Conservation (phyloP, 2,888 invertebrate genomes). For the Dryocosmus kuriphilus region DNA sequence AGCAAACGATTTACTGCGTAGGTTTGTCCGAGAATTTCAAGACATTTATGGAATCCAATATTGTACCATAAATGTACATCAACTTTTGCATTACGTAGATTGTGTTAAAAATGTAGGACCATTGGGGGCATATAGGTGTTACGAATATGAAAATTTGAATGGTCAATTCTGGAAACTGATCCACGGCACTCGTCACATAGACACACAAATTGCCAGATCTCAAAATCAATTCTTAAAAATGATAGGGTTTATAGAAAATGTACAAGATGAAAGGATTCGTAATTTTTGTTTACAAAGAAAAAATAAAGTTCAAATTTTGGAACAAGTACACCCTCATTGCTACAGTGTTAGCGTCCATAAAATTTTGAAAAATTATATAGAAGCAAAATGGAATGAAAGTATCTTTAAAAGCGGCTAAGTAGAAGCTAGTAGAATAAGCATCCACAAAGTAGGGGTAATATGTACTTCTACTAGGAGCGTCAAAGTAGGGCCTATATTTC, state of each 20-base stretch:
- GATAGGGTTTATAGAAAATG: constrained; percentile 42
- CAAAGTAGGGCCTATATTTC: too few species aligned
- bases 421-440: too few species aligned
- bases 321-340: constrained; percentile 41
- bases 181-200: constrained; percentile 51
- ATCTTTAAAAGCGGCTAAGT: too few species aligned
- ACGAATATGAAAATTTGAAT: constrained; percentile 53
- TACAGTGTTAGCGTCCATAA: constrained; percentile 48
- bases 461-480: too few species aligned
- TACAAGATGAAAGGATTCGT: constrained; percentile 45
- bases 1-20: constrained; percentile 33
- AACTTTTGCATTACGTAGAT: constrained; percentile 49
- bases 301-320: constrained; percentile 49
- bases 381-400: too few species aligned
- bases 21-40: constrained; percentile 51
- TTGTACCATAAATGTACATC: constrained; percentile 51
- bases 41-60: constrained; percentile 46
- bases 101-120: constrained; percentile 49
- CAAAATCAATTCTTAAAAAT: constrained; percentile 45
- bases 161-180: constrained; percentile 48
- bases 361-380: neutral
- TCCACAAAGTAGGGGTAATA: too few species aligned
- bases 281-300: constrained; percentile 47
- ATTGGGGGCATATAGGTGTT: constrained; percentile 53
- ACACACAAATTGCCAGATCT: constrained; percentile 50